Percentiles rank a stretch among this genome's conserved stretches.
These are phyloP conservation scores for Xenops minutus DNA, from an alignment of 2,797 vertebrate genomes.

Conservation along the genomic window DNA sequence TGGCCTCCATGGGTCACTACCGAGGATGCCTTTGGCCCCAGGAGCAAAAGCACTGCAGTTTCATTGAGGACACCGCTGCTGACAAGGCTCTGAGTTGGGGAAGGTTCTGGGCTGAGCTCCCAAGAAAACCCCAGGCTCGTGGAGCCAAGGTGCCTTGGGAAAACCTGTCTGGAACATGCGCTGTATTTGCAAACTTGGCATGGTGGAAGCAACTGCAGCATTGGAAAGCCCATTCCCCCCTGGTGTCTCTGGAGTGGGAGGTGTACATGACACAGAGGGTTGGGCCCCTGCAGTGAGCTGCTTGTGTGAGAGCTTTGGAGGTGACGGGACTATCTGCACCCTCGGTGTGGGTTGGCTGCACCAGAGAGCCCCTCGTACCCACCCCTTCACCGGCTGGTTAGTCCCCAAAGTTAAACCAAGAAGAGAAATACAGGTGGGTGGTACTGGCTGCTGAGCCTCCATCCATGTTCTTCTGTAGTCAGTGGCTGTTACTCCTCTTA, in stretches of 20 bases:
- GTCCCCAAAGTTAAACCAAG: not conserved
- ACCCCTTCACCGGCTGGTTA: not conserved
- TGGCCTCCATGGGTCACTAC: not conserved
- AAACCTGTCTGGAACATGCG: not conserved
- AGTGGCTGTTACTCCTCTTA: not conserved
- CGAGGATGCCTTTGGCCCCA: rapidly evolving
- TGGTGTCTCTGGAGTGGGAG: rapidly evolving
- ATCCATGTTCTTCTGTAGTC: not conserved
- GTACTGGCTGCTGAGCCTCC: not conserved
- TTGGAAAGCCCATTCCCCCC: not conserved
- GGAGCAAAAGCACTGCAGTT: not conserved
- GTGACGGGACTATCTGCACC: rapidly evolving
- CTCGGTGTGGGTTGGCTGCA: not conserved
- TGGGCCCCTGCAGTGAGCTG: rapidly evolving
- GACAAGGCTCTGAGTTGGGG: rapidly evolving
- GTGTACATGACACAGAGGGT: rapidly evolving
- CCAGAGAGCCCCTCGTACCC: not conserved
- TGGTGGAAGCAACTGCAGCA: rapidly evolving
- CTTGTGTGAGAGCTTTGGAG: not conserved
- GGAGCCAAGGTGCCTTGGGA: not conserved
- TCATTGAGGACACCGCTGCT: rapidly evolving
- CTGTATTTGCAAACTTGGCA: not conserved
- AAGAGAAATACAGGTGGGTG: not conserved
- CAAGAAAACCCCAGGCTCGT: not conserved
- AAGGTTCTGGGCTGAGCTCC: not conserved